A percentile compares a stretch with the other conserved stretches of the same genome.
Evolutionary conservation across 2,888 invertebrate species (phyloP).

Genomic region (Lochmaea crataegi): DNA sequence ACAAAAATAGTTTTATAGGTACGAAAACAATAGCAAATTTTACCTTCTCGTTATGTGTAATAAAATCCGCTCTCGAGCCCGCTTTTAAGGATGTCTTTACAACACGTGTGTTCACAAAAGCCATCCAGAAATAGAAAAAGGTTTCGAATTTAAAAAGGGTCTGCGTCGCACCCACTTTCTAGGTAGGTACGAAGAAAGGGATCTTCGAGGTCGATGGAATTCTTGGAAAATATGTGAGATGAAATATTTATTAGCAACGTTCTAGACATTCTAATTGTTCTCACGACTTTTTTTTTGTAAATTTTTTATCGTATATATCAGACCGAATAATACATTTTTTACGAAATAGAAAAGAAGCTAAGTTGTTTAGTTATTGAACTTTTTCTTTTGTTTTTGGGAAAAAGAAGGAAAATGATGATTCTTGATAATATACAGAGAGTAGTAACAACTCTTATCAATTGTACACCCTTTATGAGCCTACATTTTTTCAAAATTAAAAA

Average conservation of each 20-base stretch:
- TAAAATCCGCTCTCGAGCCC: conserved; percentile 13
- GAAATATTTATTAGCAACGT: conserved; percentile 4
- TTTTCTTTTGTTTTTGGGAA: neutral
- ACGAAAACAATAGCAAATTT: conserved; percentile 7
- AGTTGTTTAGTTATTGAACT: neutral
- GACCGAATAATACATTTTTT: neutral
- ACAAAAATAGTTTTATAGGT: conserved; percentile 14
- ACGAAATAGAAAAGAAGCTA: neutral
- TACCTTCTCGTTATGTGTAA: conserved; percentile 11
- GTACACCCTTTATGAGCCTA: too few species aligned
- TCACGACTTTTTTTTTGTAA: neutral
- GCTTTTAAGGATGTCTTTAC: neutral
- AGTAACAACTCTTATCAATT: too few species aligned
- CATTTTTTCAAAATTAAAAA: too few species aligned
- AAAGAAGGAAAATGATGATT: too few species aligned
- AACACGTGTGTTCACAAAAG: conserved; percentile 11
- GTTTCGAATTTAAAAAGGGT: neutral
- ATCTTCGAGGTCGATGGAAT: neutral
- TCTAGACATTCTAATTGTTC: neutral
- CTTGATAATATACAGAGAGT: too few species aligned
- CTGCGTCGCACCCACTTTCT: neutral
- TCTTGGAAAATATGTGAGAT: neutral
- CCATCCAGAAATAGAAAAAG: conserved; percentile 14
- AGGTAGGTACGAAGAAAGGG: neutral
- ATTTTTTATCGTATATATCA: neutral